Evolutionary conservation across 2,113 vertebrate genomes (phyloP).

Genomic region (Enhydra lutris): DNA sequence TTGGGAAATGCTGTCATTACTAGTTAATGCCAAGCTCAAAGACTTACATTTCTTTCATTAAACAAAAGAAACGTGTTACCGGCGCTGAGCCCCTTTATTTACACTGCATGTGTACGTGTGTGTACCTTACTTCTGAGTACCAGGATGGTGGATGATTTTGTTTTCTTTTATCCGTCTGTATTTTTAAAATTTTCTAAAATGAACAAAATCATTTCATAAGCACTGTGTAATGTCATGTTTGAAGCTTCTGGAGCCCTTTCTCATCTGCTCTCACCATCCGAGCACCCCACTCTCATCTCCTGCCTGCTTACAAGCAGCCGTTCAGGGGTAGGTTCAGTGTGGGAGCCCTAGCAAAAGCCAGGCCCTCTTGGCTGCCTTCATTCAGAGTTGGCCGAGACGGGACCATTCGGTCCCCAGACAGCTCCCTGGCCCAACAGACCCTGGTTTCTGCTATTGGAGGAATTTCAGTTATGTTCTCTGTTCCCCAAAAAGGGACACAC

Average conservation of each 20-base stretch:
- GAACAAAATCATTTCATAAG: not conserved
- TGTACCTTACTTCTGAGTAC: not conserved
- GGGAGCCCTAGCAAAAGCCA: not conserved
- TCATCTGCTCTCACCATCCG: not conserved
- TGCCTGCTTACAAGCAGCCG: not conserved
- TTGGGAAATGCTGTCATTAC: conserved; percentile 1
- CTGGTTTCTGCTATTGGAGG: not conserved
- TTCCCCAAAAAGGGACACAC: not conserved
- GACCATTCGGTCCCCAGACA: not conserved
- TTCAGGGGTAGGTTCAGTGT: not conserved
- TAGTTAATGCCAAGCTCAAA: not conserved
- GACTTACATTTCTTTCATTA: not conserved
- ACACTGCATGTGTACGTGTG: not conserved
- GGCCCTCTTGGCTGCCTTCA: not conserved
- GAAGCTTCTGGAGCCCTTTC: not conserved
- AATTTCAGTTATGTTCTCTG: not conserved
- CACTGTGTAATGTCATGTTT: not conserved
- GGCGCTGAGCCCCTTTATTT: not conserved
- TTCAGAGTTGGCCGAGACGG: not conserved
- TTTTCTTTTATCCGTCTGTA: not conserved
- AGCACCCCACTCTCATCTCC: not conserved
- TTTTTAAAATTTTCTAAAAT: not conserved
- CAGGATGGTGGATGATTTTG: not conserved
- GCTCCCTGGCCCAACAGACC: not conserved
- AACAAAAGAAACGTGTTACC: not conserved